These are phyloP conservation scores for Acropternis orthonyx DNA, from an alignment of 2,797 vertebrate species.

Conservation along the genomic window DNA sequence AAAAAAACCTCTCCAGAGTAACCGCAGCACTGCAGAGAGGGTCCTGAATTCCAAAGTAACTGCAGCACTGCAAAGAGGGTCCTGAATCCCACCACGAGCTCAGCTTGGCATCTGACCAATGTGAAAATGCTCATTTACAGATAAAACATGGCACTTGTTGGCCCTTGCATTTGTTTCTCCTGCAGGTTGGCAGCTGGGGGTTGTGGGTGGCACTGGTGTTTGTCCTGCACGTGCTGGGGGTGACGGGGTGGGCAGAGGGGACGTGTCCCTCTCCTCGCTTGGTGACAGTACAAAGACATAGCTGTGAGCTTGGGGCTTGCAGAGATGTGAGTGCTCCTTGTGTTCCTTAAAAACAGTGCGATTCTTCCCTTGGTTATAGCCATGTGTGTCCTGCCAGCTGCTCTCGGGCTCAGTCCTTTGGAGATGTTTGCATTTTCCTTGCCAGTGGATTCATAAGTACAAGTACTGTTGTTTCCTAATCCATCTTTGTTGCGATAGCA, in stretches of 20 bases:
- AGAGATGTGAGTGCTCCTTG: not conserved
- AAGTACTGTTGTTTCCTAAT: not conserved
- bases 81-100: not conserved
- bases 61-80: not conserved
- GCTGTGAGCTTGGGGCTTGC: not conserved
- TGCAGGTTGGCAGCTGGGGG: not conserved
- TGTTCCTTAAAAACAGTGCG: not conserved
- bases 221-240: not conserved
- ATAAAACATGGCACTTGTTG: rapidly evolving
- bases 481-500: not conserved
- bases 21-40: not conserved
- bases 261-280: not conserved
- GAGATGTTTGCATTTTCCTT: not conserved
- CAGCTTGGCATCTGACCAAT: rapidly evolving
- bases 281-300: not conserved
- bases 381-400: not conserved
- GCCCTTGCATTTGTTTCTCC: not conserved
- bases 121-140: not conserved
- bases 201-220: not conserved
- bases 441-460: not conserved
- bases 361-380: not conserved
- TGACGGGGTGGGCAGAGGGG: not conserved
- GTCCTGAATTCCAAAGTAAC: not conserved
- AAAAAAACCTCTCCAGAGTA: not conserved
- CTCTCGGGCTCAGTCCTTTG: not conserved